Conservation (phyloP, 2,888 invertebrate species). For the Microctonus hyperodae region DNA sequence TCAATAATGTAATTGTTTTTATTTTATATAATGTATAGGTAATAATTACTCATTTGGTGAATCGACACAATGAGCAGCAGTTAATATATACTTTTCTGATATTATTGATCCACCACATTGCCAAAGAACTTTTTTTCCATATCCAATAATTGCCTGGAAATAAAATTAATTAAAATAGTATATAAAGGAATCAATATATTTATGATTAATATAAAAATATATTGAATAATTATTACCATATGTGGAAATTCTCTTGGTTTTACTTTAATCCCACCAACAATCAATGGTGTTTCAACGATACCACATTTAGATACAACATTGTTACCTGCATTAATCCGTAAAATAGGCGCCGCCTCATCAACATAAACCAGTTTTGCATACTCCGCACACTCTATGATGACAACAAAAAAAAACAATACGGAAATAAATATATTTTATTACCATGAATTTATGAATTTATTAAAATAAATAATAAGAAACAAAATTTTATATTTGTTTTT, state of each 20-base stretch:
- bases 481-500: too few relatives aligned
- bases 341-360: slow-evolving; percentile 53
- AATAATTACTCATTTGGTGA: slow-evolving; percentile 45
- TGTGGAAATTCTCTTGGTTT: slow-evolving; percentile 67
- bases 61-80: slow-evolving; percentile 55
- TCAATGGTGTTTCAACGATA: slow-evolving; percentile 59
- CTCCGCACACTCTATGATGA: slow-evolving; percentile 62
- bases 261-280: slow-evolving; percentile 63
- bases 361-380: slow-evolving; percentile 61
- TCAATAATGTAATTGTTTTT: neutral
- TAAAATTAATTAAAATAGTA: neutral
- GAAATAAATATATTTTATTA: neutral
- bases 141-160: slow-evolving; percentile 50
- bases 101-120: slow-evolving; percentile 54
- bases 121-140: slow-evolving; percentile 44
- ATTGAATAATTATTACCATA: slow-evolving; percentile 64
- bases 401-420: slow-evolving; percentile 1
- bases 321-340: slow-evolving; percentile 46
- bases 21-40: neutral
- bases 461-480: neutral
- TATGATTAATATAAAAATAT: neutral
- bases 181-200: neutral
- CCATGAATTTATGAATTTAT: neutral
- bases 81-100: slow-evolving; percentile 49
- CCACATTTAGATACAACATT: slow-evolving; percentile 59